Percentiles rank a stretch among this genome's conserved stretches.
phyloP scores from a whole-genome alignment of 2,888 invertebrate species.

The Calameuta filiformis region DNA sequence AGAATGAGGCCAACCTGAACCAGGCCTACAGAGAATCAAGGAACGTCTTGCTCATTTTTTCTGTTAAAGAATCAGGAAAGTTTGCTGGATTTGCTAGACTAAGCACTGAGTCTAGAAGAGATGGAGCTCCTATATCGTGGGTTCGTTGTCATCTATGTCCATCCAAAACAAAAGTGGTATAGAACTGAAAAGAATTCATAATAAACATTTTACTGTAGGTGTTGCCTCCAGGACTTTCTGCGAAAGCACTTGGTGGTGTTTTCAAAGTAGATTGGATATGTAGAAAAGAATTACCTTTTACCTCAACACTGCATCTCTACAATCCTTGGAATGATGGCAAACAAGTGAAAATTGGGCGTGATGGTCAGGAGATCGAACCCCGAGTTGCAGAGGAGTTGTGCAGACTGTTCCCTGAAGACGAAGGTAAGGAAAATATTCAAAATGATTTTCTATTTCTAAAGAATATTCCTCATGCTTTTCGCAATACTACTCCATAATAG shows the following conservation, averaged over 20 bases:
- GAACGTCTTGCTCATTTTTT: slow-evolving; percentile 95
- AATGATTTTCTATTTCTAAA: neutral
- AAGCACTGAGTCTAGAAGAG: slow-evolving; percentile 87
- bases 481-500: slow-evolving; percentile 28
- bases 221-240: slow-evolving; percentile 91
- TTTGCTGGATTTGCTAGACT: slow-evolving; percentile 95
- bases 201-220: slow-evolving; percentile 55
- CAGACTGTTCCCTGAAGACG: slow-evolving; percentile 93
- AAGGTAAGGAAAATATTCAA: slow-evolving; percentile 65
- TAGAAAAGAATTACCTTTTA: slow-evolving; percentile 92
- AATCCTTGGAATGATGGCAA: slow-evolving; percentile 99
- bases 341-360: slow-evolving; percentile 98
- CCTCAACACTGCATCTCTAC: slow-evolving; percentile 90
- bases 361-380: slow-evolving; percentile 98
- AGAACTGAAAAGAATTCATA: neutral
- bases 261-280: slow-evolving; percentile 98
- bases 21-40: slow-evolving; percentile 92
- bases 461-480: neutral
- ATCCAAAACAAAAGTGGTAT: neutral
- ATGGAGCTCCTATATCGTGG: slow-evolving; percentile 92
- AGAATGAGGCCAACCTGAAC: slow-evolving; percentile 96
- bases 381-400: slow-evolving; percentile 95
- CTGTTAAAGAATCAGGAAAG: slow-evolving; percentile 97
- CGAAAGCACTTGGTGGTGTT: slow-evolving; percentile 93
- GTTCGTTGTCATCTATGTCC: slow-evolving; percentile 60